phyloP scores from a whole-genome alignment of 2,888 invertebrate species.

The Anarsia innoxiella region DNA sequence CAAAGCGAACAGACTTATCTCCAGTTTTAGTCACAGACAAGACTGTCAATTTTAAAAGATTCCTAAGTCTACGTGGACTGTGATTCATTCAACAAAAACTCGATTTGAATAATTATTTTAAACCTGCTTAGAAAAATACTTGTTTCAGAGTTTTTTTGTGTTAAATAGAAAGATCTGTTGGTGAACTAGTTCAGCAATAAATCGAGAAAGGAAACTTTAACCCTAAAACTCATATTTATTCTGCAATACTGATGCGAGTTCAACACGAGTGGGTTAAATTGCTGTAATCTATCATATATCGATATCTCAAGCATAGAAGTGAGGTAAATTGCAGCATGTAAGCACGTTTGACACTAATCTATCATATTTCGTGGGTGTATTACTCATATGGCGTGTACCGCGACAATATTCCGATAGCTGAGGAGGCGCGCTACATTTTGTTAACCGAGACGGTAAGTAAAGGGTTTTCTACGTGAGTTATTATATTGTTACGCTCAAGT shows the following conservation, averaged over 20 bases:
- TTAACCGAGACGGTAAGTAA: constrained; percentile 33
- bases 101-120: too few relatives aligned
- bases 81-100: too few relatives aligned
- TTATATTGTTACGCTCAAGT: constrained; percentile 33
- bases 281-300: constrained; percentile 3
- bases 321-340: constrained; percentile 3
- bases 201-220: too few relatives aligned
- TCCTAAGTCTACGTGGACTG: too few relatives aligned
- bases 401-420: constrained; percentile 33
- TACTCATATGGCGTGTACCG: constrained; percentile 45
- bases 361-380: constrained; percentile 25
- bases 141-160: background rate
- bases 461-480: constrained; percentile 53
- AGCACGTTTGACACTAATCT: constrained; percentile 9
- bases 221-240: too few relatives aligned
- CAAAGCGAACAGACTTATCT: too few relatives aligned
- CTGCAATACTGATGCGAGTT: too few relatives aligned
- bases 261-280: too few relatives aligned
- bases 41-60: too few relatives aligned
- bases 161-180: background rate
- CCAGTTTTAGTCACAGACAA: too few relatives aligned
- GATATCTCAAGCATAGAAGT: background rate
- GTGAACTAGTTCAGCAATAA: background rate
- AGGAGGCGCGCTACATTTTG: constrained; percentile 35
- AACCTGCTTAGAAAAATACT: background rate